Evolutionary conservation across 2,113 vertebrate species (phyloP), one percentile per base, ranked within the genome.

Genomic region (Tyrannus savana): DNA sequence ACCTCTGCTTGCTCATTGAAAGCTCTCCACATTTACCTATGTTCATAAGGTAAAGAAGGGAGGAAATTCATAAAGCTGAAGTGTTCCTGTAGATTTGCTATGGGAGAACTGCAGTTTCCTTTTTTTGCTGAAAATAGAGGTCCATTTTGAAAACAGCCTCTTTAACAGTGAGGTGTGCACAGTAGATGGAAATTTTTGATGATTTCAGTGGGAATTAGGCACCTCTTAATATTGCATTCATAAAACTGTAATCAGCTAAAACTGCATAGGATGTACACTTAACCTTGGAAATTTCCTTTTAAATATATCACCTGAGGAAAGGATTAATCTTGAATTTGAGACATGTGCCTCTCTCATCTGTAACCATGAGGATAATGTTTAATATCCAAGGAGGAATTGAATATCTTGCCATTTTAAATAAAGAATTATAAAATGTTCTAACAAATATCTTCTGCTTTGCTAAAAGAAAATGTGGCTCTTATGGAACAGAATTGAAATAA

Each of bases 261-360:
- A 95, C 94, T 78, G 69, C 56, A 78, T 62, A 52, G 76, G 58
- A 52, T 92, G n/a, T 92, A 76, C 80, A 84, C 52, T 92, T 95
- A 95, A 95, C 88, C 83, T 95, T 90, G 86, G 87, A 96, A 92
- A 95, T 95, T 94, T 95, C 44, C 44, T 60, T 89, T 90, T 86
- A 72, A 86, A 90, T 84, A 87, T 88, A 89, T 87, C 73, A 95
- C 84, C 80, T 82, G 77, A 96, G 91, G 84, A 97, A 96, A 83
- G 37, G 73, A 92, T 96, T 95, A 91, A 94, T 95, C 87, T 97
- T 91, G 89, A 95, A 94, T 89, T 87, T 93, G 74, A 92, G 66
- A 71, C 60, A 68, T 81, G 28, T 84, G 52, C 25, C 2, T 84
- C 62, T 84, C 91, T 93, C 69, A 73, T 94, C 77, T 95, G 86